These are phyloP conservation scores for Prietella phreatophila DNA, from an alignment of 2,113 vertebrate genomes.

Conservation along the genomic window DNA sequence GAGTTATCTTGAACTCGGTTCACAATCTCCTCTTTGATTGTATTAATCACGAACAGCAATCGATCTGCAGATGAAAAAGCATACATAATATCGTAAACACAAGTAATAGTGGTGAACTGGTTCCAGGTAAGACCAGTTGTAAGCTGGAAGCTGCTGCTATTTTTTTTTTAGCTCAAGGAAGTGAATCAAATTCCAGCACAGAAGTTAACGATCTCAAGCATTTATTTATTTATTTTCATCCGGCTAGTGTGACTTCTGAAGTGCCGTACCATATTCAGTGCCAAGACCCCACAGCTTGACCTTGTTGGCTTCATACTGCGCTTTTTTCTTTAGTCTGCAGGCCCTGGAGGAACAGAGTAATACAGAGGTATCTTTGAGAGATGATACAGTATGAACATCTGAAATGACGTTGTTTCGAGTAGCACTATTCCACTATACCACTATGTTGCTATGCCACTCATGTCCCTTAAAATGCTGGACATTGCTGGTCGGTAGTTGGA, in stretches of 20 bases:
- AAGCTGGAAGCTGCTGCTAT: neutral
- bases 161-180: neutral
- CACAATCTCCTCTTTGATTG: conserved; percentile 98
- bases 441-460: neutral
- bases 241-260: conserved; percentile 14
- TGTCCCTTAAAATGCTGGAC: neutral
- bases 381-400: neutral
- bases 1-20: conserved; percentile 86
- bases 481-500: neutral
- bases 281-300: conserved; percentile 99
- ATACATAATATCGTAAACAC: neutral
- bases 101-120: neutral
- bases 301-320: conserved; percentile 99
- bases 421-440: neutral
- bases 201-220: conserved; percentile 23
- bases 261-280: conserved; percentile 91
- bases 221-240: conserved; percentile 5
- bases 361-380: neutral
- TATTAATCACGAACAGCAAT: conserved; percentile 95
- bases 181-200: neutral
- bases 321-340: conserved; percentile 98
- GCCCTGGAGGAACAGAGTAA: conserved; percentile 73
- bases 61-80: conserved; percentile 79
- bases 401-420: neutral
- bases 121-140: neutral